Evolutionary conservation across 2,888 invertebrate genomes (phyloP), one percentile per base, ranked within the genome.

Genomic region (Polydrusus tereticollis): DNA sequence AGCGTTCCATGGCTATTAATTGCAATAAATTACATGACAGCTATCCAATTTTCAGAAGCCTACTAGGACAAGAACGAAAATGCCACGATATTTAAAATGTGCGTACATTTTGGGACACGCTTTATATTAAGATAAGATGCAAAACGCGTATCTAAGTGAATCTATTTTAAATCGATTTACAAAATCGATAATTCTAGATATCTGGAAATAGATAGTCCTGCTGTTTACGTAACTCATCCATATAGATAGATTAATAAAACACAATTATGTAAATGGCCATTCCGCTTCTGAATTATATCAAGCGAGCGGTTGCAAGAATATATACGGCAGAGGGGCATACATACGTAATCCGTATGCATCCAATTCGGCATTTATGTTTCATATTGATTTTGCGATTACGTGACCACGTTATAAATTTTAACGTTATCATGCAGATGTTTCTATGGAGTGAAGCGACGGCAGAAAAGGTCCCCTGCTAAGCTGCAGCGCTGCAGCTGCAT

Each of bases 221-320:
- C 10, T 21, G 41, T 20, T 18, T 12, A 3, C 36, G 36, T 20
- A 33, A 47, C 29, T 38, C 26, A 38, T 14, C 18, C 41, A 55
- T 41, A 65, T 41, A 70, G 64, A 70, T 63, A 64, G 58, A 64
- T 70, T 70, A 70, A n/a, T n/a, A n/a, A 70, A 70, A 64, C 64
- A 70, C 47, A 59, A 64, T 70, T 70, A 70, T 64, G 70, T 62
- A 69, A 62, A 64, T 59, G 70, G 55, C 59, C 38, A 38, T 65
- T 29, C 57, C 57, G 10, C 7, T 57, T n/a, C 41, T 26, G 45
- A 66, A 66, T 57, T 41, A 26, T 6, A 57, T 66, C 29, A 43
- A 43, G 8, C 36, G 7, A 20, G 26, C 26, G 65, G 38, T 59
- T 36, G 18, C 52, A 66, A 57, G 65, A 57, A 57, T 64, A 52